Conservation (phyloP, 2,113 vertebrate species). For the Zeus faber region DNA sequence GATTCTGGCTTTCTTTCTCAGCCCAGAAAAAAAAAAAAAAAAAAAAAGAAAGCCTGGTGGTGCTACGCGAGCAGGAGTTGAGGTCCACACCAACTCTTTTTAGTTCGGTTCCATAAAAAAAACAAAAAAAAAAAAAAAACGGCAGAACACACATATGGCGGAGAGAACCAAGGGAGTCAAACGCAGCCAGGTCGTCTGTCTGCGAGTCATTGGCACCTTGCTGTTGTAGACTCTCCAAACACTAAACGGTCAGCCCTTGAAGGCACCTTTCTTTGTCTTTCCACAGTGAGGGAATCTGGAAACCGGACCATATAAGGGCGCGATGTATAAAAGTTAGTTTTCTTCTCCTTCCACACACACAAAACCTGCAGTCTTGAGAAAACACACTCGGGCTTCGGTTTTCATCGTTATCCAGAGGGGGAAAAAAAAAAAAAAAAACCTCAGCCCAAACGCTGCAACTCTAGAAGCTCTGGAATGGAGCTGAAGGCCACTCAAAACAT, state of each 20-base stretch:
- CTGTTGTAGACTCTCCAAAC: constrained; percentile 51
- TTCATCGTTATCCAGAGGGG: no score
- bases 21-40: neutral
- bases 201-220: constrained; percentile 55
- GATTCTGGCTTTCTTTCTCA: constrained; percentile 20
- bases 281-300: constrained; percentile 27
- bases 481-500: constrained; percentile 49
- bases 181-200: constrained; percentile 49
- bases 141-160: constrained; percentile 11
- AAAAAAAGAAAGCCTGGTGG: no score
- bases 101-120: constrained; percentile 6
- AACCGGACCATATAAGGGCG: constrained; percentile 49
- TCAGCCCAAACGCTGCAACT: constrained; percentile 33
- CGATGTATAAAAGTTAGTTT: constrained; percentile 15
- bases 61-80: no score
- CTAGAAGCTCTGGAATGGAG: constrained; percentile 28
- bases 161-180: constrained; percentile 16
- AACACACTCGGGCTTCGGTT: constrained; percentile 32
- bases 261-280: constrained; percentile 38
- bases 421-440: no score
- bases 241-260: constrained; percentile 37
- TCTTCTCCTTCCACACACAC: constrained; percentile 32
- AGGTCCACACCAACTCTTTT: neutral
- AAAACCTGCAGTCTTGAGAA: constrained; percentile 29
- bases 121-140: no score